Base-by-base conservation (phyloP, 2,113 vertebrate genomes). In the Dunckerocampus dactyliophorus region DNA sequence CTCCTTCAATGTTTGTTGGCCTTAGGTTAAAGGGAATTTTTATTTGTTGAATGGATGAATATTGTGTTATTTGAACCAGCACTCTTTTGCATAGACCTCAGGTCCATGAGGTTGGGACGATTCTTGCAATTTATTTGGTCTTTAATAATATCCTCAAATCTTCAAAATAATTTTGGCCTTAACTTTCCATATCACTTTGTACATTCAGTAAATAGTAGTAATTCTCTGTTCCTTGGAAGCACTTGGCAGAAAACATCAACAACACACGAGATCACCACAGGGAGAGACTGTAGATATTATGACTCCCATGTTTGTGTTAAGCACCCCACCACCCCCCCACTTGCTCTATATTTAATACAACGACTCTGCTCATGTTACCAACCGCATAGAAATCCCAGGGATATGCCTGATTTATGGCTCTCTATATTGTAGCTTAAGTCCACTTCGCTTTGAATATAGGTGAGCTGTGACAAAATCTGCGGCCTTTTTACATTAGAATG, bases 331-430 rank as follows among this genome's bases (percentile, higher is more conserved):
- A 31, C 1, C 19, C 22, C 55, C 31, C 11, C 48, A 16, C 52
- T 58, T 17, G 20, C 50, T 77, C 87, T 89, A 88, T 86, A 86
- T 88, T 82, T 88, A 89, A 80, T 78, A 66, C 58, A 22, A 22
- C 62, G 69, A 39, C 59, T 75, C 53, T 67, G 61, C 74, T 85
- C 76, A 31, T 70, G 74, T 86, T 88, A 87, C 77, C 67, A 71
- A 34, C 51, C 31, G 64, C 43, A 37, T 14, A 62, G 63, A 72
- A 76, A 72, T 74, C 47, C 55, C 62, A 21, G 9, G 50, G 64
- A 68, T 69, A 50, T 54, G 59, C 19, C 66, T 56, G 34, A 54
- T 77, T 53, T 59, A 59, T 42, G 42, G 60, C 21, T 28, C 45
- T 51, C 64, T 56, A 37, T 53, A 70, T 15, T 50, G 55, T 19